Evolutionary conservation across 2,113 vertebrate genomes (phyloP).

Genomic region (Acrocephalus kingi): DNA sequence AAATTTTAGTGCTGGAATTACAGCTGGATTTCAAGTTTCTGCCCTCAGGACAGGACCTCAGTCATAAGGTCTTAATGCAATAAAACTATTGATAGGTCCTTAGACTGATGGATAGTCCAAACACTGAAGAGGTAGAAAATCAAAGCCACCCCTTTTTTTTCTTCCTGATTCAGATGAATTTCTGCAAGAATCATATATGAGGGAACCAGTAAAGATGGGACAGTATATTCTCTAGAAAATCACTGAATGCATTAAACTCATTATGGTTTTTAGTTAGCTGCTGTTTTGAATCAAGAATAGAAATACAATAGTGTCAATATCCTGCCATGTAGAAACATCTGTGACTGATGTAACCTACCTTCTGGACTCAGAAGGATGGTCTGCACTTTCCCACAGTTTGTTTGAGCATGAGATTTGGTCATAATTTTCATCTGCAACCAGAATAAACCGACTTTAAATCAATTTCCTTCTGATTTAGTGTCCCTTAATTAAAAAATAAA

Average conservation of each 20-base stretch:
- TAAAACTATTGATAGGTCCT: neutral
- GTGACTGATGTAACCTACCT: neutral
- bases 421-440: neutral
- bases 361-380: neutral
- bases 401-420: neutral
- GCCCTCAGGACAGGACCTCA: neutral
- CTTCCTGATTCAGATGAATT: neutral
- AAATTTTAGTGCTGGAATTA: neutral
- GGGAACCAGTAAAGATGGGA: neutral
- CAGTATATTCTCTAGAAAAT: neutral
- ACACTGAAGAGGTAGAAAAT: neutral
- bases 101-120: neutral
- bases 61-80: neutral
- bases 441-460: neutral
- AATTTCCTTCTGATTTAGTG: neutral
- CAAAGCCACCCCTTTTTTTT: neutral
- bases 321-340: neutral
- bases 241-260: accelerated
- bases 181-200: neutral
- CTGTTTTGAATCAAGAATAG: neutral
- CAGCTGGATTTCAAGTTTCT: neutral
- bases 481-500: neutral
- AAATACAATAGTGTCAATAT: neutral
- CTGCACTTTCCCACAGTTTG: neutral
- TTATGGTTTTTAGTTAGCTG: neutral